phyloP scores from a whole-genome alignment of 92 coral and sea anemone species.

The Umimayanthus kanabou region DNA sequence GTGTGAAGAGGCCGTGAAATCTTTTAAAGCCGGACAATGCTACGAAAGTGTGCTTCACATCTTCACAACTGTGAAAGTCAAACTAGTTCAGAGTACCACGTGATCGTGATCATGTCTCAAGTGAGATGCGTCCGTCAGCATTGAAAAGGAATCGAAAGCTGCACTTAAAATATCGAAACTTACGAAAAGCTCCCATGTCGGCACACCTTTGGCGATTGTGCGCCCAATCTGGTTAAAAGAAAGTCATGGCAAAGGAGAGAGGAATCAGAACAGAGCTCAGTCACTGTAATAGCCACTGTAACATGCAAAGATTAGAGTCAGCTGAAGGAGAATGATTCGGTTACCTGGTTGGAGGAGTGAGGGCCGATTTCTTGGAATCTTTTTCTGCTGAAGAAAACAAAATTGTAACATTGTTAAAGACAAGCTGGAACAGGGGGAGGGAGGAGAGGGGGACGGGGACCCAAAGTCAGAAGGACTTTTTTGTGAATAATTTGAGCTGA shows the following conservation, averaged over 20 bases:
- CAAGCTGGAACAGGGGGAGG: not conserved
- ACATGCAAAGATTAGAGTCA: not conserved
- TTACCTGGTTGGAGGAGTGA: conserved; percentile 18
- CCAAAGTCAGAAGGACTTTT: not conserved
- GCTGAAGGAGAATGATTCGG: not conserved
- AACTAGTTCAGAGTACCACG: not conserved
- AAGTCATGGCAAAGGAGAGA: conserved; percentile 10
- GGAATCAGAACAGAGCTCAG: not conserved
- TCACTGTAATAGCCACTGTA: not conserved
- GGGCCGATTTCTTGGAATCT: too few species aligned
- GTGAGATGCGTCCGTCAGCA: conserved; percentile 5
- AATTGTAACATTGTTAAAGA: not conserved
- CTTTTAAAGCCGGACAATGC: not conserved
- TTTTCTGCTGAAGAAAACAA: not conserved
- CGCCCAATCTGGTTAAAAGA: conserved; percentile 48
- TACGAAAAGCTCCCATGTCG: conserved; percentile 85
- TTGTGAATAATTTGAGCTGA: too few species aligned
- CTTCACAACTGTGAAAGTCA: not conserved
- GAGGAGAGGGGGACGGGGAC: not conserved
- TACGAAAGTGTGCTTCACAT: not conserved
- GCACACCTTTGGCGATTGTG: conserved; percentile 61
- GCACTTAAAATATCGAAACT: conserved; percentile 49
- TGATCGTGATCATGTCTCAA: not conserved
- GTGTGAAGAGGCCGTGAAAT: not conserved
- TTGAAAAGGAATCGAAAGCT: not conserved